phyloP scores from a whole-genome alignment of 2,888 invertebrate genomes.

The Caenorhabditis sp. region DNA sequence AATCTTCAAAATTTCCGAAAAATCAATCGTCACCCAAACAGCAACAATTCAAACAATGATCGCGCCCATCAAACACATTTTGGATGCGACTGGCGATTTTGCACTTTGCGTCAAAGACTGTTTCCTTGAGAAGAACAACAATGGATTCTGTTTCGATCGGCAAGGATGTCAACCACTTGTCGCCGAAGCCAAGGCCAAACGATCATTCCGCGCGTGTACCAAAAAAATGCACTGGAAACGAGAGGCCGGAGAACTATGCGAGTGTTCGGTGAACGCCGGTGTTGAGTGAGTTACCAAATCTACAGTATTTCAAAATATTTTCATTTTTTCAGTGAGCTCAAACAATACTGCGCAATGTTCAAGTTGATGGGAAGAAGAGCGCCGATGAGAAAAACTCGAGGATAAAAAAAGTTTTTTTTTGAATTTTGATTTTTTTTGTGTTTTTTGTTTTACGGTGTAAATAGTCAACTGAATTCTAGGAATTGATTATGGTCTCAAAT shows the following conservation, averaged over 20 bases:
- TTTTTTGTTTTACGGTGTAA: conserved; percentile 31
- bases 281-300: conserved; percentile 55
- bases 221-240: conserved; percentile 63
- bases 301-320: too few relatives aligned
- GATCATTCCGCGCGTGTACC: conserved; percentile 58
- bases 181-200: conserved; percentile 59
- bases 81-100: conserved; percentile 65
- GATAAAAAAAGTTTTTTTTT: conserved; percentile 10
- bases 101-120: conserved; percentile 65
- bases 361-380: conserved; percentile 54
- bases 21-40: conserved; percentile 51
- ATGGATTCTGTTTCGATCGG: conserved; percentile 66
- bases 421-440: conserved; percentile 4
- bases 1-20: conserved; percentile 62
- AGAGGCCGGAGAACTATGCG: conserved; percentile 64
- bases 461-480: conserved; percentile 7
- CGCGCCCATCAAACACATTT: conserved; percentile 58
- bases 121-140: conserved; percentile 60
- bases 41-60: conserved; percentile 53
- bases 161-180: conserved; percentile 62
- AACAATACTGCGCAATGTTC: conserved; percentile 63
- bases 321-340: conserved; percentile 59
- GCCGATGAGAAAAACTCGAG: conserved; percentile 35
- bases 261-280: conserved; percentile 64
- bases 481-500: neutral